A percentile compares a stretch with the other conserved stretches of the same genome.
phyloP scores from a whole-genome alignment of 2,113 vertebrate genomes.

The Anser cygnoides region DNA sequence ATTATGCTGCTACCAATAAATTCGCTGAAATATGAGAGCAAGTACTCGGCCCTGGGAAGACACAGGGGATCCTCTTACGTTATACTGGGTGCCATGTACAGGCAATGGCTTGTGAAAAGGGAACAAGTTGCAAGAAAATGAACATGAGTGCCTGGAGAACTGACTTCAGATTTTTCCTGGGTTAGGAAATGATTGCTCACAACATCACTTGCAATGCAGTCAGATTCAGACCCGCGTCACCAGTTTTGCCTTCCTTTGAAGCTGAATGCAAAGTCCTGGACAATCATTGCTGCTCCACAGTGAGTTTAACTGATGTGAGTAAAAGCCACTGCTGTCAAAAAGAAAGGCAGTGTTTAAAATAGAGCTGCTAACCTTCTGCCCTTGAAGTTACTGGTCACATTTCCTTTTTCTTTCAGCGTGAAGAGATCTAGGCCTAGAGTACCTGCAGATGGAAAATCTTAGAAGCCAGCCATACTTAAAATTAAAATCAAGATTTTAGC shows the following conservation, averaged over 20 bases:
- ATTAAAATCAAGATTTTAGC: not conserved
- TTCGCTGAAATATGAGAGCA: not conserved
- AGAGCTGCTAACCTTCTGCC: not conserved
- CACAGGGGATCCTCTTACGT: not conserved
- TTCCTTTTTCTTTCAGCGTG: not conserved
- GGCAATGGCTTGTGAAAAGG: accelerated
- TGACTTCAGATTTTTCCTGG: not conserved
- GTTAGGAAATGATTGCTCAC: not conserved
- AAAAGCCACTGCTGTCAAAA: constrained; percentile 4
- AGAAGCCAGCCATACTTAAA: not conserved
- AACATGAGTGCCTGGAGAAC: accelerated
- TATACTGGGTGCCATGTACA: accelerated
- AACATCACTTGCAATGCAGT: not conserved
- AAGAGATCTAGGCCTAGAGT: not conserved
- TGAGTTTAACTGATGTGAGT: not conserved
- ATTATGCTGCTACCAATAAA: not conserved
- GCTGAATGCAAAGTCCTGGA: not conserved
- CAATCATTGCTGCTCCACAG: not conserved
- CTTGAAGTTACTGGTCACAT: not conserved
- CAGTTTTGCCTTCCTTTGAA: not conserved
- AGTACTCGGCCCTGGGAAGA: not conserved
- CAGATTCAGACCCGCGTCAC: not conserved
- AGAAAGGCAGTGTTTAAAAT: not conserved
- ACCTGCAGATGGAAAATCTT: not conserved
- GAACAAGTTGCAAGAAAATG: not conserved